Conservation (phyloP, 2,888 invertebrate genomes). For the Chouioia cunea region DNA sequence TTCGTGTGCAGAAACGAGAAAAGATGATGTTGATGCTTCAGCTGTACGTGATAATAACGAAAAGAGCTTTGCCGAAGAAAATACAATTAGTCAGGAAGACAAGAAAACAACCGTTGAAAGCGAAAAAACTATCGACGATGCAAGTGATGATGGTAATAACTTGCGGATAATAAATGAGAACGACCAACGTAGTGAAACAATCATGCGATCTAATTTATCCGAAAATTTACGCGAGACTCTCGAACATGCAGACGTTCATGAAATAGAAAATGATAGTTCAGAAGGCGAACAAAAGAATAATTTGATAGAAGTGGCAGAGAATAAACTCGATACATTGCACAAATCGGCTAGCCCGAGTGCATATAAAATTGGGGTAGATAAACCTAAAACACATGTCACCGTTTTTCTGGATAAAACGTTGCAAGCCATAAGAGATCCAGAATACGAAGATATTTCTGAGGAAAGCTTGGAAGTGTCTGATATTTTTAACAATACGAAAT, state of each 20-base stretch:
- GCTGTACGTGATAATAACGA: constrained; percentile 18
- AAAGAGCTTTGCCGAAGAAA: background rate
- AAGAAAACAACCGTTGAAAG: constrained; percentile 44
- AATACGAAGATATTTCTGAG: constrained; percentile 66
- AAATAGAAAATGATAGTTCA: constrained; percentile 55
- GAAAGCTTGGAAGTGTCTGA: constrained; percentile 65
- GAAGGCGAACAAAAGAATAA: constrained; percentile 61
- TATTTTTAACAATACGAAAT: constrained; percentile 59
- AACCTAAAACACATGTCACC: constrained; percentile 36
- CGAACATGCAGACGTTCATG: constrained; percentile 30
- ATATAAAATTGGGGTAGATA: constrained; percentile 12
- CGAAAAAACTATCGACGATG: constrained; percentile 3
- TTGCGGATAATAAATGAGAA: too few species aligned
- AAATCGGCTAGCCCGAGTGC: constrained; percentile 27
- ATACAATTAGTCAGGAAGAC: constrained; percentile 30
- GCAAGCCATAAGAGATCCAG: constrained; percentile 57
- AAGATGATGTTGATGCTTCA: constrained; percentile 42
- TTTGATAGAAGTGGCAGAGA: constrained; percentile 57
- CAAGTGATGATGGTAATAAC: background rate
- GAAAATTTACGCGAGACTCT: constrained; percentile 11
- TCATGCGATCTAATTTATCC: background rate
- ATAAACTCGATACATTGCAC: constrained; percentile 55
- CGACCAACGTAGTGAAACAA: too few species aligned
- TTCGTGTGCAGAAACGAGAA: too few species aligned
- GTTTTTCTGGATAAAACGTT: constrained; percentile 46